These are phyloP conservation scores for Lota lota DNA, from an alignment of 2,113 vertebrate species.

Conservation along the genomic window DNA sequence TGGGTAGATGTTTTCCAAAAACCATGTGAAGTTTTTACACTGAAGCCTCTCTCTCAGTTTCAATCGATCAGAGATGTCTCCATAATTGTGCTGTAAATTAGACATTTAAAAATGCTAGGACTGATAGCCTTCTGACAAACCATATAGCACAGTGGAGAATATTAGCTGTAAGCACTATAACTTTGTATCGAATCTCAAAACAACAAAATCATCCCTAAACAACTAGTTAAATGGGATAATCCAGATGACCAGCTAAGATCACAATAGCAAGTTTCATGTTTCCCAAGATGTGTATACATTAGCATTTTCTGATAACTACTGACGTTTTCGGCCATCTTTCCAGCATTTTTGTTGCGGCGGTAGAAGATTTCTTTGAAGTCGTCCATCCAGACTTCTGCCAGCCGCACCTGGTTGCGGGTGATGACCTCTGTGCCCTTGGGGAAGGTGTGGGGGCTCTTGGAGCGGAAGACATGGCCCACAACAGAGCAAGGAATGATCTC, in stretches of 20 bases:
- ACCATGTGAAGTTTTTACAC: constrained; percentile 96
- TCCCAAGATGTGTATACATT: too few species aligned
- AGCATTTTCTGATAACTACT: constrained; percentile 3
- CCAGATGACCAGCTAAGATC: too few species aligned
- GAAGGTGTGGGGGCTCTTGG: constrained; percentile 95
- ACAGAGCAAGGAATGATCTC: constrained; percentile 95
- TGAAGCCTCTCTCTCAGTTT: constrained; percentile 80
- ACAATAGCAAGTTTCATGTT: too few species aligned
- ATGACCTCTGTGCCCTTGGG: constrained; percentile 92
- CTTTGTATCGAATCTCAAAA: too few species aligned
- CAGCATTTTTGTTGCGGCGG: constrained; percentile 84
- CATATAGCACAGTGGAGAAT: too few species aligned
- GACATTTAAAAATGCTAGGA: background rate
- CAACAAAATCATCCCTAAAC: too few species aligned
- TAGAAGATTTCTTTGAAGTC: constrained; percentile 90
- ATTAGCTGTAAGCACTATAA: too few species aligned
- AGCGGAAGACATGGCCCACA: constrained; percentile 94
- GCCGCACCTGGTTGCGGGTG: constrained; percentile 90
- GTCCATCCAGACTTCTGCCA: constrained; percentile 98
- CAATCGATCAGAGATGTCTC: constrained; percentile 86
- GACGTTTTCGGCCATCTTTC: constrained; percentile 85
- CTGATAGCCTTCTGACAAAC: too few species aligned
- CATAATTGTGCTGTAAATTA: constrained; percentile 79
- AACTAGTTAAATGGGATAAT: too few species aligned
- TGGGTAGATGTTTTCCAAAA: constrained; percentile 86